phyloP scores from a whole-genome alignment of 2,888 invertebrate genomes.

The Noctua janthe region DNA sequence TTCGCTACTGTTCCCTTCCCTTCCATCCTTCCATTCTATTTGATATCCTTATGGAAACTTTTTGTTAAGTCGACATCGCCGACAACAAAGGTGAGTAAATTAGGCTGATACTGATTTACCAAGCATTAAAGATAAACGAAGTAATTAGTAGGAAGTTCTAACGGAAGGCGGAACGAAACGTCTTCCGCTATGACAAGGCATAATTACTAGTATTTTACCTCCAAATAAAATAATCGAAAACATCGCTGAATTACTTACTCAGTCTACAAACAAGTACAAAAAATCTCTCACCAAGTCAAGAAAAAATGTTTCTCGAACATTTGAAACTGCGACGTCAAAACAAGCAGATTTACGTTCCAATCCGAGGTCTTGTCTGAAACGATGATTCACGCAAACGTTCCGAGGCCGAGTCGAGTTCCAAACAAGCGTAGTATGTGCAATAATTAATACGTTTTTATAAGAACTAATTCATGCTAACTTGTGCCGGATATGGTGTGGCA shows the following conservation, averaged over 20 bases:
- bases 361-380: slow-evolving; percentile 50
- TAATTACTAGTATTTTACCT: slow-evolving; percentile 18
- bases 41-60: background rate
- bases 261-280: slow-evolving; percentile 24
- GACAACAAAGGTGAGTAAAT: background rate
- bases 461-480: slow-evolving; percentile 36
- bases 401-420: slow-evolving; percentile 48
- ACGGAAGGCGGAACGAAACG: slow-evolving; percentile 18
- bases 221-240: slow-evolving; percentile 22
- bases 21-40: too few relatives aligned
- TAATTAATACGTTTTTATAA: slow-evolving; percentile 48
- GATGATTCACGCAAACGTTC: slow-evolving; percentile 54
- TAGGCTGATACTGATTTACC: background rate
- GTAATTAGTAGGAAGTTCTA: slow-evolving; percentile 8
- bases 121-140: background rate
- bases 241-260: slow-evolving; percentile 25
- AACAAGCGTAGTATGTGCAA: slow-evolving; percentile 41
- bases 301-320: slow-evolving; percentile 54
- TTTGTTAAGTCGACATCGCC: background rate
- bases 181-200: slow-evolving; percentile 20
- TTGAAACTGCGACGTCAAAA: slow-evolving; percentile 34
- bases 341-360: slow-evolving; percentile 48
- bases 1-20: too few relatives aligned
- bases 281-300: slow-evolving; percentile 11
- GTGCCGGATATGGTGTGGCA: slow-evolving; percentile 43